Evolutionary conservation across 2,113 vertebrate species (phyloP).

Genomic region (Cheilinus undulatus): DNA sequence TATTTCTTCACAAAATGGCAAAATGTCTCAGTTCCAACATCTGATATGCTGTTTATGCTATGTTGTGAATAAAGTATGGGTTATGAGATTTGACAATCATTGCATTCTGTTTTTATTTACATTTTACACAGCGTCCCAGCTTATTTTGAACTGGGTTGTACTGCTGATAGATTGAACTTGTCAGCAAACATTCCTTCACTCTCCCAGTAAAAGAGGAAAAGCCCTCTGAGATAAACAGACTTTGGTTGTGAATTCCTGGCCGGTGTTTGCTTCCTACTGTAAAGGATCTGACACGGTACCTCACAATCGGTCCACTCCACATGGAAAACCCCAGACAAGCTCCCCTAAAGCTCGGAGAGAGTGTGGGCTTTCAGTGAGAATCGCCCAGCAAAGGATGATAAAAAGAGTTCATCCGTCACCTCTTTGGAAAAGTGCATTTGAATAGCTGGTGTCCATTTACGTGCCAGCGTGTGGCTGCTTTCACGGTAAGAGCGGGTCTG

Average conservation of each 20-base stretch:
- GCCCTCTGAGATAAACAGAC: not conserved
- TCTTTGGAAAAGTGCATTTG: constrained; percentile 11
- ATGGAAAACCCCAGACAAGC: not conserved
- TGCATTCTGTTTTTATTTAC: too few relatives aligned
- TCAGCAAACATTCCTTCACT: not conserved
- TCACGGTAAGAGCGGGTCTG: constrained; percentile 23
- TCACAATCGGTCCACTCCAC: not conserved
- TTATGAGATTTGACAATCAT: too few relatives aligned
- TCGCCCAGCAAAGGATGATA: constrained; percentile 7
- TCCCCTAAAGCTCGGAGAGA: not conserved
- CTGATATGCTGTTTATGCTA: too few relatives aligned
- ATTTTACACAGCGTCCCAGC: too few relatives aligned
- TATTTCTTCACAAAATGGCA: too few relatives aligned
- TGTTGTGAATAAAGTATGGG: too few relatives aligned
- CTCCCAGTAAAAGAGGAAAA: not conserved
- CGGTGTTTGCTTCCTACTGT: constrained; percentile 1
- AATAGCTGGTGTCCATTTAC: constrained; percentile 43
- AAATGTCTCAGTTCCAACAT: too few relatives aligned
- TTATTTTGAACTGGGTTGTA: too few relatives aligned
- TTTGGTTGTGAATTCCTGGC: not conserved
- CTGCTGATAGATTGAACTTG: not conserved
- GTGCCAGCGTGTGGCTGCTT: constrained; percentile 38
- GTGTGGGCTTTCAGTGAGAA: not conserved
- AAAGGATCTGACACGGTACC: not conserved
- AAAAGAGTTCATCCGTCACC: constrained; percentile 23